A percentile compares a stretch with the other conserved stretches of the same genome.
Conservation (phyloP, 2,888 invertebrate genomes). For the Latrodectus elegans region DNA sequence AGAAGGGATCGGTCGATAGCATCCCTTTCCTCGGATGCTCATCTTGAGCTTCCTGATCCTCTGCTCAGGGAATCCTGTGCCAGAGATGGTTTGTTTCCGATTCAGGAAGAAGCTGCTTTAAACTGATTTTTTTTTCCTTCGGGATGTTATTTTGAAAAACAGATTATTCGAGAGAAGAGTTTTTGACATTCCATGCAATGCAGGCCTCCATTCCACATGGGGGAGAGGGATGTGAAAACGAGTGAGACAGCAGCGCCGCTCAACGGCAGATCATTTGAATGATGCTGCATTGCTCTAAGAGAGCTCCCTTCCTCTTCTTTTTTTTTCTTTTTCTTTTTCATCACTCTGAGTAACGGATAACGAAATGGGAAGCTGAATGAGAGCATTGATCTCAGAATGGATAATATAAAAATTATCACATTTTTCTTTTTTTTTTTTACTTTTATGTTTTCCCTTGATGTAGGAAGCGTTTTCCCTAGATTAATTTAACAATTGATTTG, state of each 20-base stretch:
- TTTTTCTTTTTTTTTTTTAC: too few species aligned
- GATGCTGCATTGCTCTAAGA: conserved; percentile 42
- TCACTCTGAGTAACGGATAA: not conserved
- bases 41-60: not conserved
- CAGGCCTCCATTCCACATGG: conserved; percentile 32
- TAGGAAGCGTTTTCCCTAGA: too few species aligned
- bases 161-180: conserved; percentile 17
- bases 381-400: too few species aligned
- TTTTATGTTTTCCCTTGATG: too few species aligned
- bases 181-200: conserved; percentile 27
- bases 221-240: conserved; percentile 2
- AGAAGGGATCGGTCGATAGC: conserved; percentile 45
- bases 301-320: not conserved
- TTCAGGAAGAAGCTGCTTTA: too few species aligned
- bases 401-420: too few species aligned
- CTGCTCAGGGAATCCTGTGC: not conserved
- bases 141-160: not conserved
- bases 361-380: not conserved
- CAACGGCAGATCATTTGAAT: conserved; percentile 34
- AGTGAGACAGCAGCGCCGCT: conserved; percentile 31
- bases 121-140: too few species aligned
- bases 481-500: too few species aligned
- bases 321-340: not conserved
- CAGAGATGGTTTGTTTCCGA: not conserved
- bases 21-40: not conserved